Conservation (phyloP, 2,888 invertebrate genomes). For the Leptarthrus brevirostris region DNA sequence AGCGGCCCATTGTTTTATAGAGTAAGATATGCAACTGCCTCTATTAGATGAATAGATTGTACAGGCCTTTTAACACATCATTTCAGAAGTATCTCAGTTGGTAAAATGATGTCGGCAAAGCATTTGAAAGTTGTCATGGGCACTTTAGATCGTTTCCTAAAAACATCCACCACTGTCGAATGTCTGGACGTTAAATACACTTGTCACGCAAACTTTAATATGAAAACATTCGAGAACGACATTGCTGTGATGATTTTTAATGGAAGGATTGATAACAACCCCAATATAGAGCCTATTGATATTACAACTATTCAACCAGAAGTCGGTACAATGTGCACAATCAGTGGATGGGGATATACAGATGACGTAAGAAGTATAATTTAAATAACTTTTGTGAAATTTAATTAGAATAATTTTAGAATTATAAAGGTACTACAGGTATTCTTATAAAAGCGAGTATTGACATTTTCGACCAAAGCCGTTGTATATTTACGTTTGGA, state of each 20-base stretch:
- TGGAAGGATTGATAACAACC: neutral
- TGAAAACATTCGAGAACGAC: neutral
- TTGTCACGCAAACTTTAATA: neutral
- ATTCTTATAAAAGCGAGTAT: neutral
- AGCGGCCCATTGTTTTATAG: neutral
- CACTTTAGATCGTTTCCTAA: neutral
- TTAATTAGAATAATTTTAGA: too few relatives aligned
- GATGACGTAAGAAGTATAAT: neutral
- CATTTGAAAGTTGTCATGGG: neutral
- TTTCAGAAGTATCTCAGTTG: too few relatives aligned
- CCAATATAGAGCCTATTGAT: too few relatives aligned
- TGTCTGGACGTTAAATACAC: neutral
- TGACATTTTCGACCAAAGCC: neutral
- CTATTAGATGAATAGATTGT: too few relatives aligned
- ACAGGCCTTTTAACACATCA: too few relatives aligned
- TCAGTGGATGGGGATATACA: neutral
- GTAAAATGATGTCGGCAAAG: too few relatives aligned
- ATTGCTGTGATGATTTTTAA: neutral
- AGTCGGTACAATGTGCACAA: neutral
- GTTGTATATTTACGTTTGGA: too few relatives aligned
- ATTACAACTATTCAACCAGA: too few relatives aligned
- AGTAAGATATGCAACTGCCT: neutral
- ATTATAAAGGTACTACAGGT: too few relatives aligned
- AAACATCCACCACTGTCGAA: neutral
- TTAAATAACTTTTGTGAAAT: too few relatives aligned